Conservation (phyloP, 2,113 vertebrate genomes). For the Syngnathoides biaculeatus region DNA sequence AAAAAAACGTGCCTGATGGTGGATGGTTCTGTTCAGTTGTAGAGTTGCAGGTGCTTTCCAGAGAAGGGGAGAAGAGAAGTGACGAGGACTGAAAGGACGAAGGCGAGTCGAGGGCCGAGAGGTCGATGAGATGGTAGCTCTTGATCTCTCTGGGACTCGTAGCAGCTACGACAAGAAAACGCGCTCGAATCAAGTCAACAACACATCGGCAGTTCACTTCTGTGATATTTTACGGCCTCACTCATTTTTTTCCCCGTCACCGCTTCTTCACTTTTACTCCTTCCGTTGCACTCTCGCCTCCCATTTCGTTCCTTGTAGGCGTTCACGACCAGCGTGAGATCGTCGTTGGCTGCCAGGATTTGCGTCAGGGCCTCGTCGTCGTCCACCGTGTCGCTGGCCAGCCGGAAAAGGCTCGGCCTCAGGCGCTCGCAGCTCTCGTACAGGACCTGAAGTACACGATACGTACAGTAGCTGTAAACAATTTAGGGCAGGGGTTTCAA, state of each 20-base stretch:
- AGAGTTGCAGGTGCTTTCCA: conserved; percentile 28
- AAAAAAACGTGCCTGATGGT: conserved; percentile 60
- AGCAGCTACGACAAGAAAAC: conserved; percentile 47
- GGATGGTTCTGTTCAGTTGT: conserved; percentile 63
- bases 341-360: conserved; percentile 82
- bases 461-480: no score
- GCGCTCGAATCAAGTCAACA: background rate
- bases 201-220: background rate
- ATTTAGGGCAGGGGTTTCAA: no score
- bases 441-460: conserved; percentile 60
- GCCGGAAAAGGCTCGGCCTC: conserved; percentile 80
- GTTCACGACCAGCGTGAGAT: conserved; percentile 68
- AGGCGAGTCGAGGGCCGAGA: conserved; percentile 70
- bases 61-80: conserved; percentile 6
- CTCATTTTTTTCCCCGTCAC: conserved; percentile 22
- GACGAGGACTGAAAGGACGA: conserved; percentile 18
- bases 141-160: conserved; percentile 53
- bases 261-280: conserved; percentile 27
- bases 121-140: conserved; percentile 81
- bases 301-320: conserved; percentile 67
- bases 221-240: conserved; percentile 3
- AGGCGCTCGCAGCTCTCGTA: conserved; percentile 80
- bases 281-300: conserved; percentile 28
- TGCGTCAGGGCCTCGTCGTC: conserved; percentile 78
- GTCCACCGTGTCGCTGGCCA: conserved; percentile 79